Percentiles rank a stretch among this genome's conserved stretches.
Evolutionary conservation across 2,888 invertebrate genomes (phyloP).

Genomic region (Trachelus stipa): DNA sequence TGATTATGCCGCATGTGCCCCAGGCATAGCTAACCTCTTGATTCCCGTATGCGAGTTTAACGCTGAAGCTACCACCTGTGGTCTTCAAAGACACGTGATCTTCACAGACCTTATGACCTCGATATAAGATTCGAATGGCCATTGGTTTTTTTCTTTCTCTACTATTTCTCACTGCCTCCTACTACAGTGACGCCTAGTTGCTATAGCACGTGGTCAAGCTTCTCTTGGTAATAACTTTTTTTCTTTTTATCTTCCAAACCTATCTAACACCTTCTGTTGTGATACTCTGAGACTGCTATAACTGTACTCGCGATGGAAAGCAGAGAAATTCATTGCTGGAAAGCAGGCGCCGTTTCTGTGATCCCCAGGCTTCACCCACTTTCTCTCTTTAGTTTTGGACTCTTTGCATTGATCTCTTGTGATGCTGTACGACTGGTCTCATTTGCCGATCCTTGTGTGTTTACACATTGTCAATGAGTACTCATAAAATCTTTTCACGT

Average conservation of each 20-base stretch:
- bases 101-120: background rate
- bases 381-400: background rate
- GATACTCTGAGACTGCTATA: background rate
- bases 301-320: background rate
- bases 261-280: background rate
- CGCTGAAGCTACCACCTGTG: background rate
- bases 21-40: background rate
- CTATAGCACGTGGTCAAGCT: background rate
- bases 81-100: no score
- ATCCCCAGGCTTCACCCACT: background rate
- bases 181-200: background rate
- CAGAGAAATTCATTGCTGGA: background rate
- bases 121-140: background rate
- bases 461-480: background rate
- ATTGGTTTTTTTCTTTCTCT: background rate
- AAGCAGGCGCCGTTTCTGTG: background rate
- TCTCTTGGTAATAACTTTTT: background rate
- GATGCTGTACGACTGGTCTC: background rate
- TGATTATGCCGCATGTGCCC: background rate
- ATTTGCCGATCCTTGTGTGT: background rate
- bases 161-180: background rate
- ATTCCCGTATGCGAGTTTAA: background rate
- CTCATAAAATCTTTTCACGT: background rate
- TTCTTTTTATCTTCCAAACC: background rate
- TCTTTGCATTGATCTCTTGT: background rate